Evolutionary conservation across 2,888 invertebrate genomes (phyloP), one percentile per base, ranked within the genome.

Genomic region (Drosophila phalerata): DNA sequence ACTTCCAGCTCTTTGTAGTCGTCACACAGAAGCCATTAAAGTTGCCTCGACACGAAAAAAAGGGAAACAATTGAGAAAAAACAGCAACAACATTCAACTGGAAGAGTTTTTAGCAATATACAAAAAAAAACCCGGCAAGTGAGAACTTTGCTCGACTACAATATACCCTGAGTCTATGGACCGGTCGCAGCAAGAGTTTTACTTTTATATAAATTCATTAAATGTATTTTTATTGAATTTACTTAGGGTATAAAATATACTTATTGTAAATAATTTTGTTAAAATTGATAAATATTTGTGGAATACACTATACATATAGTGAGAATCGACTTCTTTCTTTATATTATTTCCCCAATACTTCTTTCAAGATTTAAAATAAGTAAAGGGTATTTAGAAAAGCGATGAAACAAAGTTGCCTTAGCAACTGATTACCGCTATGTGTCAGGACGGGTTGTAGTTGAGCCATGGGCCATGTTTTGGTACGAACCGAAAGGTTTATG

Each of bases 1-100:
- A 61, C 57, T 67, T 45, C 78, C 68, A 69, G 51, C 47, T 49
- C 49, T 66, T 67, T 45, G 52, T 49, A 55, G 52, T 64, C 60
- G 74, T 61, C 72, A 34, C 69, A 79, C 78, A 79, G 79, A 77
- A 79, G 81, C 79, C 79, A 79, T 79, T 81, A 74, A 81, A 79
- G 79, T 64, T 67, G 63, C 66, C 70, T 64, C 51, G 73, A 57
- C 73, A 78, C 62, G 69, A 73, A 77, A 61, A 53, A 61, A n/a
- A 75, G 78, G 78, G 69, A 77, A 76, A 69, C 77, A 77, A 73
- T 77, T 77, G 78, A 49, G 65, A 47, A 55, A 55, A 63, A 49
- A 57, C 43, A 43, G 43, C 30, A 37, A 49, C 40, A 60, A 58
- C 45, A 19, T 17, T n/a, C 17, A 65, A 49, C 63, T 52, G 56